Base-by-base conservation (phyloP, 2,888 invertebrate genomes). In the Synergus itoensis region DNA sequence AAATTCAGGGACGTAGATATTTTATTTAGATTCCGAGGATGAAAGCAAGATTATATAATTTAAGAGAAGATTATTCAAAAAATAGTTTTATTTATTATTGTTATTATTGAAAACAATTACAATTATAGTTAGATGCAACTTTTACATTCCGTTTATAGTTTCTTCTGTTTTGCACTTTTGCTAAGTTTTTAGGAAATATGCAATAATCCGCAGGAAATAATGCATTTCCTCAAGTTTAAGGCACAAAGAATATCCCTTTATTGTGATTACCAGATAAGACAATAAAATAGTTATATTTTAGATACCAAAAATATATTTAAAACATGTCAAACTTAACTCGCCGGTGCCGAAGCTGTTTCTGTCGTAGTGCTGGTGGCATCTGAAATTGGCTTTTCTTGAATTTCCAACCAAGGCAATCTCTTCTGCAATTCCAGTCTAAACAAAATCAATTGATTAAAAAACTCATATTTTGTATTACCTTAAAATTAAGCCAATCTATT, bases 341-440 rank as follows among this genome's bases (percentile, higher is more conserved):
- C 84, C 60, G 88, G 85, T 77, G 88, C 76, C 81, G 85, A 90
- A 8, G 88, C 88, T 45, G 87, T 83, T 84, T 91, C 91, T 36
- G 90, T 89, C 18, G 90, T 91, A 28, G 90, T 91, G 73, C 88
- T 88, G 48, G 85, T 82, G 77, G 88, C 83, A n/a, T 89, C 87
- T 4, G 86, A 76, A 8, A 87, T 84, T 18, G 88, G 83, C 76
- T 90, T 89, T 81, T 92, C 92, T 82, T 91, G 90, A n/a, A 92
- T 81, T 76, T 92, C 91, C 65, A 92, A 67, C 96, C 96, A 97
- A 1, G 97, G 97, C 90, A 97, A 94, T 82, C 96, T 94, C 84
- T 96, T 96, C 89, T 97, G 96, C 78, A 97, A 93, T 91, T 97
- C 97, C 92, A 96, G 93, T 87, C 96, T 96, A 7, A 62, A 76